phyloP scores from a whole-genome alignment of 2,888 invertebrate genomes.

The Drosophila yooni region DNA sequence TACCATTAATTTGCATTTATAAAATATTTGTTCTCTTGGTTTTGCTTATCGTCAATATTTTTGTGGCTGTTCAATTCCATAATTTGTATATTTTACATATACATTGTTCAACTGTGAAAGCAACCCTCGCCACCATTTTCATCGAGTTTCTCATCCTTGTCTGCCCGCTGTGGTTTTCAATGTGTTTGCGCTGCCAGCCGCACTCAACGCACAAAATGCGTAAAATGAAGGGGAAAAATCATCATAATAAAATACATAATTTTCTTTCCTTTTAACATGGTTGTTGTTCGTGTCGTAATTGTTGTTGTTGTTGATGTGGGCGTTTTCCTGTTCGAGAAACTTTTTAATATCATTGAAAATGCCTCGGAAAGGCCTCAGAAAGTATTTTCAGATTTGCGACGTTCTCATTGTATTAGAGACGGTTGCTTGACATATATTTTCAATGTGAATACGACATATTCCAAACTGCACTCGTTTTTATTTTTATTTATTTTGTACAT shows the following conservation, averaged over 20 bases:
- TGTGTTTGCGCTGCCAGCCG: slow-evolving; percentile 38
- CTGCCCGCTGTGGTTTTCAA: slow-evolving; percentile 38
- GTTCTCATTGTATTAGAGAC: slow-evolving; percentile 31
- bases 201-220: slow-evolving; percentile 66
- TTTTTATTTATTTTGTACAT: background rate
- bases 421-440: background rate
- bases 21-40: background rate
- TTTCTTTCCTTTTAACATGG: slow-evolving; percentile 29
- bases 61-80: background rate
- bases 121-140: slow-evolving; percentile 20
- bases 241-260: slow-evolving; percentile 68
- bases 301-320: slow-evolving; percentile 35
- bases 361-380: slow-evolving; percentile 53
- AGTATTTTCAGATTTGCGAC: slow-evolving; percentile 70
- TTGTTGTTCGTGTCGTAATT: slow-evolving; percentile 18
- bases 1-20: background rate
- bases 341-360: slow-evolving; percentile 77
- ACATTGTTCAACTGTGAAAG: background rate
- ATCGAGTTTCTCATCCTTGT: slow-evolving; percentile 1
- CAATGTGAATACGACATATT: background rate
- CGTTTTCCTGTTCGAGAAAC: slow-evolving; percentile 63
- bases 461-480: background rate
- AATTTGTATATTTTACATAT: background rate
- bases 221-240: slow-evolving; percentile 50
- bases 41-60: background rate